These are phyloP conservation scores for Archips xylosteana DNA, from an alignment of 2,888 invertebrate species.

Conservation along the genomic window DNA sequence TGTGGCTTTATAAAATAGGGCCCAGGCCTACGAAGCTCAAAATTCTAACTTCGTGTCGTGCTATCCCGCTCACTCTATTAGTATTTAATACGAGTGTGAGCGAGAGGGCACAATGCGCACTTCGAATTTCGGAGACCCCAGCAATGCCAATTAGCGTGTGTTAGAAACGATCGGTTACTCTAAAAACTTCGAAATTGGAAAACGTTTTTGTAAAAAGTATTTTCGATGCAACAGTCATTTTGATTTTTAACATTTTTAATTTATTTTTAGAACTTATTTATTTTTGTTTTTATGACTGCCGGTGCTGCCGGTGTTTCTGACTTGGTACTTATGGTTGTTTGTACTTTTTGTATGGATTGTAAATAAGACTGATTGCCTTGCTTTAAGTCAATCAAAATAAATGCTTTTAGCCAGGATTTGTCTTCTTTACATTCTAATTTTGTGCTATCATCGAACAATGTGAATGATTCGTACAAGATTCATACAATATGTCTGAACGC, in stretches of 20 bases:
- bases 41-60: no score
- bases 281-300: constrained; percentile 5
- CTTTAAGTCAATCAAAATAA: background rate
- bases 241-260: constrained; percentile 1
- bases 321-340: constrained; percentile 16
- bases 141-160: no score
- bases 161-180: background rate
- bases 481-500: background rate
- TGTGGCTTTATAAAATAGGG: no score
- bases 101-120: no score
- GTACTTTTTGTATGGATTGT: background rate
- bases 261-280: constrained; percentile 12
- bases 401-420: background rate
- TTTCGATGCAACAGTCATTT: constrained; percentile 17
- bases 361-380: no score
- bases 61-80: no score
- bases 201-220: constrained; percentile 9
- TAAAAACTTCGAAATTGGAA: background rate
- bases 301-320: background rate
- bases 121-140: no score
- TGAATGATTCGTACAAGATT: background rate
- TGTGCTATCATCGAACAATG: background rate
- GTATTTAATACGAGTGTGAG: no score
- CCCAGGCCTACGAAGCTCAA: no score
- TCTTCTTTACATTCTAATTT: background rate